A percentile compares a stretch with the other conserved stretches of the same genome.
These are phyloP conservation scores for Cladopsammia gracilis DNA, from an alignment of 64 coral and sea anemone genomes.

Conservation along the genomic window DNA sequence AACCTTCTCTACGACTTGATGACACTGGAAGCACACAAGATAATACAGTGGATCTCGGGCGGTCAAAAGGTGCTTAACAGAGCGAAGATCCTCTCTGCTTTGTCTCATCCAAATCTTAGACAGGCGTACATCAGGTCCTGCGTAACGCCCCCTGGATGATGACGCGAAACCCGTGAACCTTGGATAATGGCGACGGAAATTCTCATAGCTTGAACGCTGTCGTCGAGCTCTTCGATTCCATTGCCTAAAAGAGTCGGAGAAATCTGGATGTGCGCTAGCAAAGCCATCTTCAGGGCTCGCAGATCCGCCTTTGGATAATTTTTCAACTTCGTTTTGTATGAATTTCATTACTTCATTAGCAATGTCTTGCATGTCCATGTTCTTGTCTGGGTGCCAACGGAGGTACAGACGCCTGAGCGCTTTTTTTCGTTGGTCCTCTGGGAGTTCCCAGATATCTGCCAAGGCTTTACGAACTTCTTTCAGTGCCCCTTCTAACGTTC, in stretches of 20 bases:
- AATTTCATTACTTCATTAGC: slow-evolving; percentile 79
- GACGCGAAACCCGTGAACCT: slow-evolving; percentile 29
- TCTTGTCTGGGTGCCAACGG: slow-evolving; percentile 96
- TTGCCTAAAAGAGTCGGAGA: slow-evolving; percentile 67
- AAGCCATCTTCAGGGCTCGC: neutral
- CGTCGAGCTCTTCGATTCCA: slow-evolving; percentile 78
- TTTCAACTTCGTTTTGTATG: slow-evolving; percentile 79
- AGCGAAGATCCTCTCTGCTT: slow-evolving; percentile 69
- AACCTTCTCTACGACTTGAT: slow-evolving; percentile 84
- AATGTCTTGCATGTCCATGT: slow-evolving; percentile 81
- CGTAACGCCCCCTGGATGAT: slow-evolving; percentile 49
- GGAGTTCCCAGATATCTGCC: slow-evolving; percentile 74
- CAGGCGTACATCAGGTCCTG: slow-evolving; percentile 1
- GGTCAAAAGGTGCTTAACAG: slow-evolving; percentile 80
- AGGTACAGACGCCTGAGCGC: slow-evolving; percentile 80
- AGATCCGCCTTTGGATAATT: slow-evolving; percentile 47
- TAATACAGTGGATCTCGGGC: slow-evolving; percentile 67
- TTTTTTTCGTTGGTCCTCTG: slow-evolving; percentile 78
- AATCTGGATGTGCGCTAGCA: neutral
- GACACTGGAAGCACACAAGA: slow-evolving; percentile 88
- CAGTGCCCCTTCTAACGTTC: slow-evolving; percentile 46
- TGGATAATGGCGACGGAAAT: slow-evolving; percentile 78
- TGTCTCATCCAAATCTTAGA: slow-evolving; percentile 83
- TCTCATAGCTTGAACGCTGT: slow-evolving; percentile 85
- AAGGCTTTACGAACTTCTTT: slow-evolving; percentile 82